phyloP scores from a whole-genome alignment of 2,888 invertebrate genomes.

The Tridacna gigas region DNA sequence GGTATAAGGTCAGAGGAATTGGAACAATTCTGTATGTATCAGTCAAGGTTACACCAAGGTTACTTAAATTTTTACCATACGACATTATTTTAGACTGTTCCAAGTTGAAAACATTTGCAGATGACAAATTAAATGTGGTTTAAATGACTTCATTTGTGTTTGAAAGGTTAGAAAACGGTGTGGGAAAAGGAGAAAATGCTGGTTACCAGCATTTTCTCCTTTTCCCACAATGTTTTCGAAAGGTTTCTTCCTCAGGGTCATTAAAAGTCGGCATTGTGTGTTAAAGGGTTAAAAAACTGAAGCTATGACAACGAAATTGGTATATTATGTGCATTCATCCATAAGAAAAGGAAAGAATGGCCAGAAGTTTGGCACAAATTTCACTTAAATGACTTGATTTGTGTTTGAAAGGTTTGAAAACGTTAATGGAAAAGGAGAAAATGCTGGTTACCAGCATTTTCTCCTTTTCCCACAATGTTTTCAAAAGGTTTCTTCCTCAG shows the following conservation, averaged over 20 bases:
- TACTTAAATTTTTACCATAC: no score
- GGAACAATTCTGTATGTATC: no score
- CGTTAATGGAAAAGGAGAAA: background rate
- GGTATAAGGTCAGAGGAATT: no score
- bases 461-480: background rate
- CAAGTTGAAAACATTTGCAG: no score
- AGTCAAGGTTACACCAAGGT: no score
- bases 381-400: no score
- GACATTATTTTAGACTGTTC: no score
- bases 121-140: no score
- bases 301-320: no score
- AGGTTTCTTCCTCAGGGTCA: background rate
- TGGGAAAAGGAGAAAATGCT: background rate
- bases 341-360: no score
- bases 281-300: background rate
- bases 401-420: background rate
- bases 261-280: background rate
- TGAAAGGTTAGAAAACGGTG: background rate
- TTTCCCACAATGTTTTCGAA: background rate
- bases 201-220: background rate
- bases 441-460: background rate
- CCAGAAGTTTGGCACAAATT: background rate
- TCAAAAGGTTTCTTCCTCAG: background rate
- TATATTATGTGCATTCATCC: no score
- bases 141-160: no score